Evolutionary conservation across 2,888 invertebrate genomes (phyloP).

Genomic region (Chelonus formosanus): DNA sequence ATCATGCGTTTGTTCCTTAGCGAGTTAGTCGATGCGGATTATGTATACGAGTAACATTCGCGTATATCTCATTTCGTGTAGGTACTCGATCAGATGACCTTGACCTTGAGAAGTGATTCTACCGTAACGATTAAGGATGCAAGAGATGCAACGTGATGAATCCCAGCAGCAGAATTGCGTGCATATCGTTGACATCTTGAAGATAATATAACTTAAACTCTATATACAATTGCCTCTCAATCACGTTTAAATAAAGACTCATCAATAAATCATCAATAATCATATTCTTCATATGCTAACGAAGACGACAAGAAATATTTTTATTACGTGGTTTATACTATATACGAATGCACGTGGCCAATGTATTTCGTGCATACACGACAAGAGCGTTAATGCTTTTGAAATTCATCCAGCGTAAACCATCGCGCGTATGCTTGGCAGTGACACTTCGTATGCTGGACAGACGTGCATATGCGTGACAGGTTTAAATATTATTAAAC

Average conservation of each 20-base stretch:
- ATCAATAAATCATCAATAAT: too few species aligned
- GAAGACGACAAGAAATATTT: not conserved
- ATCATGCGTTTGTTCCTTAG: constrained; percentile 14
- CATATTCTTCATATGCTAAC: not conserved
- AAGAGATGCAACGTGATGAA: constrained; percentile 24
- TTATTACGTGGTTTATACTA: constrained; percentile 1
- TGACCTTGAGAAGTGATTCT: constrained; percentile 39
- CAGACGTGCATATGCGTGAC: constrained; percentile 12
- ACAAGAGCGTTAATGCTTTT: constrained; percentile 23
- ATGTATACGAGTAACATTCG: not conserved
- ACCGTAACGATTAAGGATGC: constrained; percentile 38
- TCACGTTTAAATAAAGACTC: too few species aligned
- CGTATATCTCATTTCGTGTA: constrained; percentile 13
- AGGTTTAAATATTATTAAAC: constrained; percentile 19
- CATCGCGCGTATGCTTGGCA: constrained; percentile 29
- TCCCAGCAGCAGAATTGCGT: constrained; percentile 12
- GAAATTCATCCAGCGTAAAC: constrained; percentile 29
- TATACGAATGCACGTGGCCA: constrained; percentile 15
- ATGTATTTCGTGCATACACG: constrained; percentile 10
- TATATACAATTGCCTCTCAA: too few species aligned
- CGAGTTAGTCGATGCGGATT: not conserved
- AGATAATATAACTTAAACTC: not conserved
- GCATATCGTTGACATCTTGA: constrained; percentile 15
- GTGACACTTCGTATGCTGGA: constrained; percentile 30
- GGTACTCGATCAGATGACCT: constrained; percentile 23